Conservation (phyloP, 2,113 vertebrate species). For the Aptenodytes patagonicus region DNA sequence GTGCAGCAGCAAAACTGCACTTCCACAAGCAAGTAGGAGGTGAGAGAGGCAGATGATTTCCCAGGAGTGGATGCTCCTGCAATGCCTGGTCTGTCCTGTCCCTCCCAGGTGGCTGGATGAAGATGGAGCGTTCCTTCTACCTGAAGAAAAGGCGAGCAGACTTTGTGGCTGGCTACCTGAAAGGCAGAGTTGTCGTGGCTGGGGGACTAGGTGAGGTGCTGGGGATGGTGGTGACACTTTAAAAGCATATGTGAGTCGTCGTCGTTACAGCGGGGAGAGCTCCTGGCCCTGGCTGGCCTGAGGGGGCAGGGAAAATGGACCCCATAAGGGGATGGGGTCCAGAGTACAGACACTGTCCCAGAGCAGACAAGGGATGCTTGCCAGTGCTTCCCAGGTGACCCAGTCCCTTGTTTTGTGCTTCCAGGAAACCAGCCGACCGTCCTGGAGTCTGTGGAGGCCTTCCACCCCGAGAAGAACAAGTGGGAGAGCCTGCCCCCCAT, state of each 20-base stretch:
- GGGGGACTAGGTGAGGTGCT: slow-evolving; percentile 88
- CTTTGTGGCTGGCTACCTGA: slow-evolving; percentile 87
- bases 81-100: background rate
- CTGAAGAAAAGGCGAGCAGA: slow-evolving; percentile 95
- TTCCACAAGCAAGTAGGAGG: too few species aligned
- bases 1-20: background rate
- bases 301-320: background rate
- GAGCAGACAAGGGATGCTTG: background rate
- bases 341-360: background rate
- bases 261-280: background rate
- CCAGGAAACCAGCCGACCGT: slow-evolving; percentile 91
- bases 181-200: slow-evolving; percentile 86
- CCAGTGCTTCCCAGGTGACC: background rate
- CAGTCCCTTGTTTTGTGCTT: background rate
- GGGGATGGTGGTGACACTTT: accelerated
- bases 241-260: accelerated
- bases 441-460: slow-evolving; percentile 89
- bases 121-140: slow-evolving; percentile 85
- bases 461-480: slow-evolving; percentile 89
- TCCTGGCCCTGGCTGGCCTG: background rate
- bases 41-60: background rate
- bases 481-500: slow-evolving; percentile 91
- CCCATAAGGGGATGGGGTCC: accelerated
- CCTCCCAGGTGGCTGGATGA: slow-evolving; percentile 87
- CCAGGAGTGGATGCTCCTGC: background rate